These are phyloP conservation scores for Heterohyrax brucei DNA, from an alignment of 2,797 vertebrate species.

Conservation along the genomic window DNA sequence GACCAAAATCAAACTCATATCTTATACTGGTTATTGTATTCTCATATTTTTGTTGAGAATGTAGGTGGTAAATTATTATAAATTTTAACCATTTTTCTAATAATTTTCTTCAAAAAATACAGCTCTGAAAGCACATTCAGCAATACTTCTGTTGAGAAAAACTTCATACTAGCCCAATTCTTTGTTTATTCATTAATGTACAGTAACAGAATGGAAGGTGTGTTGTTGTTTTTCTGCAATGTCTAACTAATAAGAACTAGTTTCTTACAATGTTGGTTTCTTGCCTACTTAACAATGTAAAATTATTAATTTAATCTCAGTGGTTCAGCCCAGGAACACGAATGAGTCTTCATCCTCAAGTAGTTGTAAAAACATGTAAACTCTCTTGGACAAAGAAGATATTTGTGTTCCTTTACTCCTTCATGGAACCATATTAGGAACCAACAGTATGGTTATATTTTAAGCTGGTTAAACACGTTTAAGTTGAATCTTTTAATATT, in stretches of 20 bases:
- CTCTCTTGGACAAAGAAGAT: not conserved
- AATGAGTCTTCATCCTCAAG: not conserved
- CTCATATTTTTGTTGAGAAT: not conserved
- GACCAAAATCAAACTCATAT: not conserved
- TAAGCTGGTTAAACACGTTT: not conserved
- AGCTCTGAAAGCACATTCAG: not conserved
- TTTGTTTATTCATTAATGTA: not conserved
- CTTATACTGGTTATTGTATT: not conserved
- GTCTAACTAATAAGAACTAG: not conserved
- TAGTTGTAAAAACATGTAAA: constrained; percentile 12
- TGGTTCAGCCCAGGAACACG: not conserved
- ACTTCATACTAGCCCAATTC: not conserved
- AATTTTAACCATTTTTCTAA: not conserved
- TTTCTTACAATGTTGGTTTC: not conserved
- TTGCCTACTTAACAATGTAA: not conserved
- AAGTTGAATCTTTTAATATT: not conserved
- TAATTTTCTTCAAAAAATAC: not conserved
- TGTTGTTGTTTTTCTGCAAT: not conserved
- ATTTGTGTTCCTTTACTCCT: not conserved
- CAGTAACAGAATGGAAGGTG: not conserved
- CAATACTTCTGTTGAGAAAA: not conserved
- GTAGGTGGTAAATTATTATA: not conserved
- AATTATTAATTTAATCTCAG: not conserved
- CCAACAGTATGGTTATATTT: not conserved
- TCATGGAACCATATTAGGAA: not conserved